Evolutionary conservation across 2,888 invertebrate genomes (phyloP), one percentile per base, ranked within the genome.

Genomic region (Morinoia aosen): DNA sequence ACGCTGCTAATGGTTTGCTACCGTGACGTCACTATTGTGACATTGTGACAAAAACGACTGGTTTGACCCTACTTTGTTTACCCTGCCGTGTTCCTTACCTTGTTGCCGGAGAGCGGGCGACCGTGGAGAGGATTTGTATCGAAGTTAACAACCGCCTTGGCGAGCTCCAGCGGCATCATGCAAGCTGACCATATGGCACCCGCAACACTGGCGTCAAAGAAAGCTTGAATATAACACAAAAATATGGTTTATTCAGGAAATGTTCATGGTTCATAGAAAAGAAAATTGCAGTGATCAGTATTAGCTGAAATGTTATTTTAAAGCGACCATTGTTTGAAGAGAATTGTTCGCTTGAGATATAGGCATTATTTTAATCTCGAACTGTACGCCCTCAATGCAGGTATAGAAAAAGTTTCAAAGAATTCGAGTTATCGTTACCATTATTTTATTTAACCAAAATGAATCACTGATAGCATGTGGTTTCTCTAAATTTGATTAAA

Each of bases 81-180:
- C n/a, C 5, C 16, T 64, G 3, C 64, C 64, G 16, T 33, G 7
- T 64, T 25, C 19, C 95, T 56, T 3, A 96, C 96, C 95, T 96
- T 96, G 19, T 58, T 95, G 48, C 96, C 96, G 12, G 96, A 95
- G n/a, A 96, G 95, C 8, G 58, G 91, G 58, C 40, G 95, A 7
- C 96, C 96, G 64, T 96, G 96, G 16, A 96, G 95, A 40, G 88
- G 76, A 93, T 96, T 96, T 14, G 48, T 12, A 64, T 96, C 96
- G 39, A 88, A 95, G 76, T 96, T 96, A 25, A 88, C 48, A 91
- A 95, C 88, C 93, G 96, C 48, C 90, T 95, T 93, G 58, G 96
- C 61, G 2, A 96, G 95, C n/a, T 96, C 96, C n/a, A 95, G 90
- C 7, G 96, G 96, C 91, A 96, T 95, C 93, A 96, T 48, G 57